phyloP scores from a whole-genome alignment of 2,113 vertebrate genomes.

The Engystomops pustulosus region DNA sequence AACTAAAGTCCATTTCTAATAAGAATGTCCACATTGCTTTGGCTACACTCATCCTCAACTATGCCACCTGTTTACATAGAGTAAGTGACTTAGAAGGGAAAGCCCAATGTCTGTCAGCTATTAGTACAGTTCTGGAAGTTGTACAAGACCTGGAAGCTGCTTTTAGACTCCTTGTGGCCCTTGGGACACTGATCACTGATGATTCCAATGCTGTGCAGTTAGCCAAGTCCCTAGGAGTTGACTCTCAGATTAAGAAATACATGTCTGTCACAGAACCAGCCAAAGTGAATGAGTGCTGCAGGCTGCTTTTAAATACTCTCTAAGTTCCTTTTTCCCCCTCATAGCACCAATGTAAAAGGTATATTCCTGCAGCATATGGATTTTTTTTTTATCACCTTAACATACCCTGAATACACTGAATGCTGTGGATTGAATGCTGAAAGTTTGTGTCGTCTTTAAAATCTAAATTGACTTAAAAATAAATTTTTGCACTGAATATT shows the following conservation, averaged over 20 bases:
- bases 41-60: constrained; percentile 92
- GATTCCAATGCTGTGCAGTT: constrained; percentile 89
- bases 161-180: constrained; percentile 93
- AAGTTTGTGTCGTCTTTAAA: constrained; percentile 55
- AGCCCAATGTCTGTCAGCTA: constrained; percentile 95
- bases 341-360: constrained; percentile 51
- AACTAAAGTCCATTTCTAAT: constrained; percentile 84
- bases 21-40: constrained; percentile 96
- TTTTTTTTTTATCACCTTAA: constrained; percentile 62
- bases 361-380: constrained; percentile 59
- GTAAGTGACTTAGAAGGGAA: constrained; percentile 90
- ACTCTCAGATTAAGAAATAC: constrained; percentile 92
- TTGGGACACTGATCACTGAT: constrained; percentile 90
- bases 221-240: constrained; percentile 91
- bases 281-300: constrained; percentile 94
- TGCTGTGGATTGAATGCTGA: constrained; percentile 68
- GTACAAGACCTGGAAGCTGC: constrained; percentile 94
- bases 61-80: constrained; percentile 87
- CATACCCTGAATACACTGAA: constrained; percentile 64
- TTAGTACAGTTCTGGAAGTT: constrained; percentile 89
- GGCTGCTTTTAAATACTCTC: constrained; percentile 89
- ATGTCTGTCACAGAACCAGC: constrained; percentile 86
- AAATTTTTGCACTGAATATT: constrained; percentile 69
- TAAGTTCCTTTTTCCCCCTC: constrained; percentile 67
- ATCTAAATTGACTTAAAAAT: constrained; percentile 63